phyloP scores from a whole-genome alignment of 2,888 invertebrate genomes.

The Melitaea athalia region DNA sequence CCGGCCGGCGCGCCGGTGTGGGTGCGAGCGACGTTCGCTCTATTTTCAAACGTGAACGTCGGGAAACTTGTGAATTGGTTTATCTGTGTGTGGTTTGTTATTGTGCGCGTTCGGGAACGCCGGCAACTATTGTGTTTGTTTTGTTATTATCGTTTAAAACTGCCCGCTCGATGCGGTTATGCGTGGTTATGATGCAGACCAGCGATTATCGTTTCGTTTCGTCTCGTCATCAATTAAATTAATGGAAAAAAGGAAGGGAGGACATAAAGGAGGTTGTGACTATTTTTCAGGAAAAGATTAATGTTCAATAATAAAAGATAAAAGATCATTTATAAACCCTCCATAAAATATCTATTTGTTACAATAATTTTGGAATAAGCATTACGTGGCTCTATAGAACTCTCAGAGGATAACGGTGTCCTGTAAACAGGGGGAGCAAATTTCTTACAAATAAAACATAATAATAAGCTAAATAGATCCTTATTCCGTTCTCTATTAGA shows the following conservation, averaged over 20 bases:
- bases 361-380: slow-evolving; percentile 42
- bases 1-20: slow-evolving; percentile 52
- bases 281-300: background rate
- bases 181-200: slow-evolving; percentile 13
- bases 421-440: slow-evolving; percentile 61
- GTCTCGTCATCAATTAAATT: slow-evolving; percentile 19
- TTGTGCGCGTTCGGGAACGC: slow-evolving; percentile 61
- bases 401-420: slow-evolving; percentile 51
- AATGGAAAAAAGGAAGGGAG: background rate
- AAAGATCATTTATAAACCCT: background rate
- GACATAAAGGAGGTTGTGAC: background rate
- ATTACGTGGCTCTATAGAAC: slow-evolving; percentile 47
- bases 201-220: slow-evolving; percentile 5
- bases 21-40: slow-evolving; percentile 56
- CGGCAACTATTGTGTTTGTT: slow-evolving; percentile 69
- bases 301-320: background rate
- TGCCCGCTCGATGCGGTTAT: slow-evolving; percentile 20
- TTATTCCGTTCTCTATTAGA: slow-evolving; percentile 37
- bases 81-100: slow-evolving; percentile 63
- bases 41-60: slow-evolving; percentile 58
- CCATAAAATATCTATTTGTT: slow-evolving; percentile 31
- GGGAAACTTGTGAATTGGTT: slow-evolving; percentile 75
- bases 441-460: slow-evolving; percentile 44
- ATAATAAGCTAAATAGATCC: slow-evolving; percentile 41
- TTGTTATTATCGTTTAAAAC: slow-evolving; percentile 69